phyloP scores from a whole-genome alignment of 35 echinoderm and acorn worm genomes.

The Holothuria glaberrima region DNA sequence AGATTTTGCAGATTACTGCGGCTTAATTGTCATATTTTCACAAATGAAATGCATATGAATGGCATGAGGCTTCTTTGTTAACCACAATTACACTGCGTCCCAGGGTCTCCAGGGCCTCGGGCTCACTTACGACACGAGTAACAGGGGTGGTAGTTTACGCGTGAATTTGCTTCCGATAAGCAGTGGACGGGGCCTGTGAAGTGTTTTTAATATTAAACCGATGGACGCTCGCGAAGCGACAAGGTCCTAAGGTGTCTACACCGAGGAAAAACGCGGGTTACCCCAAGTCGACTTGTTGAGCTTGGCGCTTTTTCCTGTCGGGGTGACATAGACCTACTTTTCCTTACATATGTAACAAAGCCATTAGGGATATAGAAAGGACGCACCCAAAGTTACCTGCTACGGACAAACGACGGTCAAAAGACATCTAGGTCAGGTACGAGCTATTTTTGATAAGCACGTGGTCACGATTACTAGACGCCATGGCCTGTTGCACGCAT shows the following conservation, averaged over 20 bases:
- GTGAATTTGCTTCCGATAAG: constrained; percentile 8
- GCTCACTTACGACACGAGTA: constrained; percentile 23
- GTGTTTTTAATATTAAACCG: constrained; percentile 18
- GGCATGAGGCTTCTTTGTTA: constrained; percentile 43
- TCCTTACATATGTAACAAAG: constrained; percentile 9
- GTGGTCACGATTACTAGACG: constrained; percentile 31
- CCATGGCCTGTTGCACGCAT: constrained; percentile 37
- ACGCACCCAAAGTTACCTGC: constrained; percentile 14
- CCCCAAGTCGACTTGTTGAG: constrained; percentile 1
- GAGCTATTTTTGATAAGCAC: background rate
- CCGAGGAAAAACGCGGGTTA: background rate
- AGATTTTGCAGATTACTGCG: constrained; percentile 13
- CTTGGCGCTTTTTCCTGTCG: background rate
- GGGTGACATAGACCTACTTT: constrained; percentile 37
- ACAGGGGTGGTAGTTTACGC: background rate
- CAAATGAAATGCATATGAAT: constrained; percentile 45
- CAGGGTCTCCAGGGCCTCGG: constrained; percentile 22
- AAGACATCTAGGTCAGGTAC: constrained; percentile 18
- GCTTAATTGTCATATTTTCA: constrained; percentile 40
- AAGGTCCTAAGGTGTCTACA: constrained; percentile 3
- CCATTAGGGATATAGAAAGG: background rate
- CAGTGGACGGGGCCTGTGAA: too few relatives aligned
- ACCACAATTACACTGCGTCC: constrained; percentile 19
- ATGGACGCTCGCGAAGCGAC: constrained; percentile 30
- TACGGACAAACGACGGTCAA: constrained; percentile 14